Evolutionary conservation across 2,888 invertebrate species (phyloP), one percentile per base, ranked within the genome.

Genomic region (Synanthedon myopaeformis): DNA sequence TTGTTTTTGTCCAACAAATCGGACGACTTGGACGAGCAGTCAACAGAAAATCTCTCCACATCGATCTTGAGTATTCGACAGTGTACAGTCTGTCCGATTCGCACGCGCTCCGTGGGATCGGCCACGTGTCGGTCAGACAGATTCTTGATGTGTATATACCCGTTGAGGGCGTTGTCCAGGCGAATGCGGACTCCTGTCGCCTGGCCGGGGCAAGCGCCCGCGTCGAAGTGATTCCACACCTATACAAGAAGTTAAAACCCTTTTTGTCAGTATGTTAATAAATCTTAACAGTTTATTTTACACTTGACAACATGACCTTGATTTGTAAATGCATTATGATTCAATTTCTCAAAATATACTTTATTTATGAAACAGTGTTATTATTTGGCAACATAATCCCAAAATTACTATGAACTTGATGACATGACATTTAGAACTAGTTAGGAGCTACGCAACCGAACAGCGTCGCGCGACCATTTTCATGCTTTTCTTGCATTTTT

Each of bases 151-250:
- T 96, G 96, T 66, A 99, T 95, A 76, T 97, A 98, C 0, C 98
- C 98, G 12, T 92, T 93, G 42, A 96, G 89, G 0, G 95, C 95
- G 76, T 99, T 99, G 79, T 99, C 99, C 3, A 99, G 84, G 0
- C 95, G 89, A 48, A 96, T 88, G 57, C 95, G 91, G 0, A 99
- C 94, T 0, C 99, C 99, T 0, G 95, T 94, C 0, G 99, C 96
- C 74, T 96, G 95, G 0, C 99, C 99, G 0, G 96, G 98, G 82
- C 99, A 99, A 1, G 94, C 92, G 35, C 95, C 96, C 0, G 96
- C 95, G 80, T 99, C 98, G 86, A 98, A 98, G 79, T 99, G 98
- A 81, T 96, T 97, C 98, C 98, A 99, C 51, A 98, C 98, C 88
- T 88, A 53, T 19, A 56, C 42, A 52, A 52, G 11, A 51, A 35